Conservation (phyloP, 2,113 vertebrate species). For the Myrmecophaga tridactyla region DNA sequence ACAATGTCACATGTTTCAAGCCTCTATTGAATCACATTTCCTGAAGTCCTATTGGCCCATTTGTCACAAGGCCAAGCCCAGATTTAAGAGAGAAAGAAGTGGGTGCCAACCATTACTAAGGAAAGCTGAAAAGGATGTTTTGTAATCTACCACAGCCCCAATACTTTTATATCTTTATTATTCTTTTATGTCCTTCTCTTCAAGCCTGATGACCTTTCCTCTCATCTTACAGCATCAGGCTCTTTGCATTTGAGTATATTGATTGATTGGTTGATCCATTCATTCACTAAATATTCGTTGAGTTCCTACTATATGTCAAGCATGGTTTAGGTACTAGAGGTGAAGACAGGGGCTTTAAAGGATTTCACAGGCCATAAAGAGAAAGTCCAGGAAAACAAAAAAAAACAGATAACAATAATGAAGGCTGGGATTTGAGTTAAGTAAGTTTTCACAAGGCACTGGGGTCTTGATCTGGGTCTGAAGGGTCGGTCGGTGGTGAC, state of each 20-base stretch:
- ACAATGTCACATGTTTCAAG: not conserved
- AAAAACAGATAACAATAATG: not conserved
- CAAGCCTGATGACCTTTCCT: not conserved
- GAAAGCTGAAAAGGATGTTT: not conserved
- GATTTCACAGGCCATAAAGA: not conserved
- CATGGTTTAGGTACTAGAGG: not conserved
- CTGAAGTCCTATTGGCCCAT: not conserved
- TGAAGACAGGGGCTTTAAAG: not conserved
- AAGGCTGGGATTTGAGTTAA: not conserved
- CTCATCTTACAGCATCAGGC: not conserved
- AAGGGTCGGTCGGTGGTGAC: too few species aligned
- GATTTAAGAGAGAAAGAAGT: not conserved
- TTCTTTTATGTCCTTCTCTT: not conserved
- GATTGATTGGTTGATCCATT: not conserved
- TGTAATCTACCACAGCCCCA: not conserved
- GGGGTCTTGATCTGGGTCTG: not conserved
- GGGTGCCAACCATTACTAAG: not conserved
- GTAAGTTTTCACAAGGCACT: not conserved
- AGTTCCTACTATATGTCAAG: not conserved
- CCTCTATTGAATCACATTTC: not conserved
- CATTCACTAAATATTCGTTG: not conserved
- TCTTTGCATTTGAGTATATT: not conserved
- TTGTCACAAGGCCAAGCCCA: not conserved
- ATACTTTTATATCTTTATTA: not conserved
- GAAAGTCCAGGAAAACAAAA: not conserved